These are phyloP conservation scores for Vulpes vulpes DNA, from an alignment of 2,113 vertebrate genomes.

Conservation along the genomic window DNA sequence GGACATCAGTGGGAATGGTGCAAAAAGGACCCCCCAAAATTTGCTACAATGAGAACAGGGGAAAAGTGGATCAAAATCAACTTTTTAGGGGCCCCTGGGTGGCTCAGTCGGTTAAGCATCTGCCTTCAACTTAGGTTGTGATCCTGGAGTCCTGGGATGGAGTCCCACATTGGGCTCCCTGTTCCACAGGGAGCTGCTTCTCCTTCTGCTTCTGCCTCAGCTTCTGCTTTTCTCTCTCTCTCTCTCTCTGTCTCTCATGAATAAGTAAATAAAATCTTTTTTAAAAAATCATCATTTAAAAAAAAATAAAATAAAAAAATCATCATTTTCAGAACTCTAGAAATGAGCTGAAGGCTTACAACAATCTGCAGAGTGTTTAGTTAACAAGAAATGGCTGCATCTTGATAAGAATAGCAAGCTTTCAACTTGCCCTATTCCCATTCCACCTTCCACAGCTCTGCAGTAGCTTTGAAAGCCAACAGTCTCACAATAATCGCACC, in stretches of 20 bases:
- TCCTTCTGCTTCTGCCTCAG: too few relatives aligned
- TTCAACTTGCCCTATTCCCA: slow-evolving; percentile 21
- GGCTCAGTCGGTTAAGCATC: too few relatives aligned
- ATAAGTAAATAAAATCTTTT: too few relatives aligned
- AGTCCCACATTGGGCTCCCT: too few relatives aligned
- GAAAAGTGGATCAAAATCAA: neutral
- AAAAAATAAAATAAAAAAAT: neutral
- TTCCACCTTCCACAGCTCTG: neutral
- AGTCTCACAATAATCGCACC: neutral
- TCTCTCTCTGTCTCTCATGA: too few relatives aligned
- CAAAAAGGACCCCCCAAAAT: neutral
- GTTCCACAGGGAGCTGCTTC: too few relatives aligned
- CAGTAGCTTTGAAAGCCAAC: neutral
- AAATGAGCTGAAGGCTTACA: slow-evolving; percentile 9
- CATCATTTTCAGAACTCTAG: neutral
- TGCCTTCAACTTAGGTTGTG: too few relatives aligned
- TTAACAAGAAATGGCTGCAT: neutral
- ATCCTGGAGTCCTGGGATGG: too few relatives aligned
- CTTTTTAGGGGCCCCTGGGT: neutral
- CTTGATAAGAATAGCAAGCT: neutral
- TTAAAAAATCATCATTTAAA: neutral
- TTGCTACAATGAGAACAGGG: neutral
- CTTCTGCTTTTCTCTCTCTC: too few relatives aligned
- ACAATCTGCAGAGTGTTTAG: neutral
- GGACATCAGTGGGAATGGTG: neutral